phyloP scores from a whole-genome alignment of 2,113 vertebrate species.

The Ceyx cyanopectus region DNA sequence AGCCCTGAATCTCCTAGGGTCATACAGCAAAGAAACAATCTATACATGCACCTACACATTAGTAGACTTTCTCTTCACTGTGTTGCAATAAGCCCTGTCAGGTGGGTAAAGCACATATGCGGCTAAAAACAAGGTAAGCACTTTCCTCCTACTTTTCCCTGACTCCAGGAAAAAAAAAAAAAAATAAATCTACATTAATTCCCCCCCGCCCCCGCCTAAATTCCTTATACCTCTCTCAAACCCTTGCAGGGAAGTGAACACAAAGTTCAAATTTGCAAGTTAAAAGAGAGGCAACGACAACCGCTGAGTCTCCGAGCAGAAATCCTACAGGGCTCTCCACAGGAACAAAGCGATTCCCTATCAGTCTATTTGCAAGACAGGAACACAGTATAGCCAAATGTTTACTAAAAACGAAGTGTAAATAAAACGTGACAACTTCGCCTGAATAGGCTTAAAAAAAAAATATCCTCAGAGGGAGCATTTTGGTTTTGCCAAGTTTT shows the following conservation, averaged over 20 bases:
- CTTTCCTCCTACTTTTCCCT: neutral
- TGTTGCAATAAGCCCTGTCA: neutral
- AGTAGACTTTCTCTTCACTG: neutral
- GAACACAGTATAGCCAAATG: neutral
- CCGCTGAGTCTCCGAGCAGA: accelerated
- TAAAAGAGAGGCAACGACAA: neutral
- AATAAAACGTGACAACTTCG: neutral
- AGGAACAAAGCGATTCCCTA: neutral
- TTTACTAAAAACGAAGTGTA: neutral
- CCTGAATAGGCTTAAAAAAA: neutral
- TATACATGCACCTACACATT: accelerated
- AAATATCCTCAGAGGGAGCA: neutral
- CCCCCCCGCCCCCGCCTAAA: accelerated
- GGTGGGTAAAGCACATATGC: accelerated
- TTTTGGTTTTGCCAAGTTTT: neutral
- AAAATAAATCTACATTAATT: neutral
- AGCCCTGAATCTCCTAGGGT: neutral
- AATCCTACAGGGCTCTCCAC: neutral
- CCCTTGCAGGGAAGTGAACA: neutral
- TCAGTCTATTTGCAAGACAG: neutral
- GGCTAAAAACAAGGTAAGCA: neutral
- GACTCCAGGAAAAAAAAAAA: neutral
- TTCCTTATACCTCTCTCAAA: neutral
- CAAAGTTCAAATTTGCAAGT: neutral
- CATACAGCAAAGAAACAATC: neutral